phyloP scores from a whole-genome alignment of 2,888 invertebrate species.

The Drosophila cyrtoloma region DNA sequence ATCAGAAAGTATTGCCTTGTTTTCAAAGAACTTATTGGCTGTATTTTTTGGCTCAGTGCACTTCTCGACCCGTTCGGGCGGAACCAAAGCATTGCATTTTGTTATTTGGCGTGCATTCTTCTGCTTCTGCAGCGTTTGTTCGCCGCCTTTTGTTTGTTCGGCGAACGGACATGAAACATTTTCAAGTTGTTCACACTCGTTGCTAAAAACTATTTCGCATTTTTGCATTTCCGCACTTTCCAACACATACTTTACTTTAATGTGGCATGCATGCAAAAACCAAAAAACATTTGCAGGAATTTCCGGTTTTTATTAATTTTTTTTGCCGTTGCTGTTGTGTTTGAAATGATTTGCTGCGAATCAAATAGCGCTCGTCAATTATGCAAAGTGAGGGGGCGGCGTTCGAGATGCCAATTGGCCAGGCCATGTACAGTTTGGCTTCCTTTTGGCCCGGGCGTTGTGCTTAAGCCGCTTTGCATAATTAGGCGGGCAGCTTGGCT shows the following conservation, averaged over 20 bases:
- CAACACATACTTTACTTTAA: constrained; percentile 44
- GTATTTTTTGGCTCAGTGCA: constrained; percentile 22
- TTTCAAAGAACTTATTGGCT: not conserved
- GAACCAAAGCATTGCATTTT: constrained; percentile 33
- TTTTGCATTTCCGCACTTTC: constrained; percentile 71
- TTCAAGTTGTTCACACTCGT: constrained; percentile 63
- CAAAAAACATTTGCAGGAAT: constrained; percentile 23
- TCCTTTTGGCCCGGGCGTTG: constrained; percentile 47
- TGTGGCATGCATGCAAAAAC: constrained; percentile 46
- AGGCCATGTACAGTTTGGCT: constrained; percentile 40
- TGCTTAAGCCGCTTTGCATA: constrained; percentile 73
- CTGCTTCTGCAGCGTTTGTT: constrained; percentile 14
- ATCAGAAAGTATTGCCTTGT: not conserved
- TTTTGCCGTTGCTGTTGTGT: not conserved
- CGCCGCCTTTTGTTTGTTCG: constrained; percentile 40
- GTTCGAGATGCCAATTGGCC: constrained; percentile 24
- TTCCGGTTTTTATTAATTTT: constrained; percentile 38
- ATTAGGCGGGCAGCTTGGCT: constrained; percentile 60
- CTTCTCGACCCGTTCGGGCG: constrained; percentile 21
- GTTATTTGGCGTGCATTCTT: constrained; percentile 47
- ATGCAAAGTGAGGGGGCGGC: constrained; percentile 44
- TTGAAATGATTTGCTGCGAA: constrained; percentile 27
- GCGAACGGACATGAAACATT: constrained; percentile 51
- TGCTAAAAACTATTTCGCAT: constrained; percentile 51
- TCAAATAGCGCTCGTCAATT: constrained; percentile 49